Evolutionary conservation across 2,113 vertebrate genomes (phyloP).

Genomic region (Bufo bufo): DNA sequence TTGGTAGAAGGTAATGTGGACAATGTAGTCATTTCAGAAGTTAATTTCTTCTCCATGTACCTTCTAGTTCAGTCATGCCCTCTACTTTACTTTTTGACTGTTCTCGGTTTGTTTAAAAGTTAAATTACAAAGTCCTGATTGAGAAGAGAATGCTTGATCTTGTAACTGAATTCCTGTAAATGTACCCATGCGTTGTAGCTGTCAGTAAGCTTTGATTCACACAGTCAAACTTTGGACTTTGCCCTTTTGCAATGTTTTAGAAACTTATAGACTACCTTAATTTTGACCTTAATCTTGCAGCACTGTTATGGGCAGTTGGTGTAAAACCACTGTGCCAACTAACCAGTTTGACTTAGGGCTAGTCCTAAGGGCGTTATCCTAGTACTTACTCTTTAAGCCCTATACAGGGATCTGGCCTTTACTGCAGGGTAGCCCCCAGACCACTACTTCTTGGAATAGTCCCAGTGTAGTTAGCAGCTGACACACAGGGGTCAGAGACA

Average conservation of each 20-base stretch:
- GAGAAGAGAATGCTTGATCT: constrained; percentile 35
- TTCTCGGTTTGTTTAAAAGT: constrained; percentile 60
- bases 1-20: not conserved
- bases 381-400: no score
- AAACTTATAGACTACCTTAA: constrained; percentile 37
- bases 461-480: no score
- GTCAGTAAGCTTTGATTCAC: constrained; percentile 56
- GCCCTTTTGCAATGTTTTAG: not conserved
- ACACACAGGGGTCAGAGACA: no score
- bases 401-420: no score
- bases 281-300: not conserved
- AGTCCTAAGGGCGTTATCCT: no score
- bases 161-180: constrained; percentile 64
- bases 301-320: no score
- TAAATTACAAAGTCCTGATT: constrained; percentile 61
- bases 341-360: no score
- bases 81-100: not conserved
- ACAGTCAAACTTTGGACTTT: constrained; percentile 1
- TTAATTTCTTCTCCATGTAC: not conserved
- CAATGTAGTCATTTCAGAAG: not conserved
- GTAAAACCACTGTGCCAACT: no score
- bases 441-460: no score
- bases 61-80: not conserved
- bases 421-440: no score
- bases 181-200: constrained; percentile 59